phyloP scores from a whole-genome alignment of 2,888 invertebrate genomes.

The Aradus depressus region DNA sequence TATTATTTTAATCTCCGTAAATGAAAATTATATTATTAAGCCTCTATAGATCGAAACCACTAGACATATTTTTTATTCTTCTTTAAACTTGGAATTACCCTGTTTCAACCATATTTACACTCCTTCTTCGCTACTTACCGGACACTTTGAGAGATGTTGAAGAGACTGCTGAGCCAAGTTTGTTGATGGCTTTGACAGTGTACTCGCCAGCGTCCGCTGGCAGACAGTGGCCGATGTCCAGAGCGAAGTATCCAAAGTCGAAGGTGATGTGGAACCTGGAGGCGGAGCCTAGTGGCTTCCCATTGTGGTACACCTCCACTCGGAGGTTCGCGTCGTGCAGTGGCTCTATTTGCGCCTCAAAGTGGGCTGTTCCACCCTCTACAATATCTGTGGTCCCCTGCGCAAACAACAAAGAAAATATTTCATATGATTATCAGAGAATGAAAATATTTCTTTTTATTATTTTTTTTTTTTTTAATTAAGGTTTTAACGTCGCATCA shows the following conservation, averaged over 20 bases:
- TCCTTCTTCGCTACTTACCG: too few relatives aligned
- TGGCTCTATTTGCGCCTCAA: conserved; percentile 88
- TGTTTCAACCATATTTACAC: too few relatives aligned
- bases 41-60: too few relatives aligned
- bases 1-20: too few relatives aligned
- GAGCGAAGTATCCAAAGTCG: conserved; percentile 94
- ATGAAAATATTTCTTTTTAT: not conserved
- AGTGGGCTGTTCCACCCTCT: conserved; percentile 89
- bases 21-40: too few relatives aligned
- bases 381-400: conserved; percentile 75
- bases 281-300: conserved; percentile 80
- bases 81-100: too few relatives aligned
- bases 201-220: conserved; percentile 95
- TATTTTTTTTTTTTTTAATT: too few relatives aligned
- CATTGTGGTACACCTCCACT: conserved; percentile 86
- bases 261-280: conserved; percentile 88
- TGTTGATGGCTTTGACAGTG: conserved; percentile 83
- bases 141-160: conserved; percentile 68
- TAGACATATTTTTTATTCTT: too few relatives aligned
- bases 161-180: conserved; percentile 78
- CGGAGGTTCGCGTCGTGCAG: conserved; percentile 80
- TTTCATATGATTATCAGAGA: not conserved
- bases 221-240: conserved; percentile 88
- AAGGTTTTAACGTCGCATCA: too few relatives aligned
- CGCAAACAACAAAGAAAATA: conserved; percentile 14